Base-by-base conservation (phyloP, 1,140 invertebrate species). In the Cylas formicarius region DNA sequence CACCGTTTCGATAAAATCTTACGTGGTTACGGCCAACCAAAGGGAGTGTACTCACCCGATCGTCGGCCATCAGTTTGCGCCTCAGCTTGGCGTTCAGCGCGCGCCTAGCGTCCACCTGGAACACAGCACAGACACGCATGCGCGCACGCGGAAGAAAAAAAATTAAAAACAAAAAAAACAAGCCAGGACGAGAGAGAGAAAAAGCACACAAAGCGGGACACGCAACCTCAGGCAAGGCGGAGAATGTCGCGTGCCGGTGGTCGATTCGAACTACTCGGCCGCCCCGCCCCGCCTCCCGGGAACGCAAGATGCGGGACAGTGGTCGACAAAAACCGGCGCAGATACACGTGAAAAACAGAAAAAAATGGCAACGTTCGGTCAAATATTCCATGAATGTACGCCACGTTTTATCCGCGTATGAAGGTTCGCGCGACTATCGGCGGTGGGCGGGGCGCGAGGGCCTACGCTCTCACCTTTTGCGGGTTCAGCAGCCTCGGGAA, bases 401-500 rank as follows among this genome's bases (percentile, higher is more conserved):
- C 21, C 21, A 27, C 17, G n/a, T 7, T 39, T 13, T 27, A 13
- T 23, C 6, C 7, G 6, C 8, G 4, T 36, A 21, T n/a, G n/a
- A n/a, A n/a, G n/a, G n/a, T n/a, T n/a, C n/a, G n/a, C n/a, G n/a
- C n/a, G n/a, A n/a, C 9, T n/a, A 26, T 26, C 13, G 13, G 13
- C 13, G 9, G 8, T 26, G 13, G 13, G 24, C 24, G 24, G n/a
- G n/a, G n/a, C n/a, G n/a, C n/a, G n/a, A n/a, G n/a, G n/a, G n/a
- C n/a, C n/a, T n/a, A n/a, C 22, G 18, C 16, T 55, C 61, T 63
- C 69, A 86, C 82, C 72, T 84, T 86, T 44, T 77, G 72, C 14
- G 85, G 82, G 65, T 80, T 80, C 18, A 84, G 78, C 3, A 80
- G 70, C 27, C 82, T 78, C 36, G 84, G 77, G 67, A 94, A 94